Evolutionary conservation across 2,113 vertebrate species (phyloP).

Genomic region (Chroicocephalus ridibundus): DNA sequence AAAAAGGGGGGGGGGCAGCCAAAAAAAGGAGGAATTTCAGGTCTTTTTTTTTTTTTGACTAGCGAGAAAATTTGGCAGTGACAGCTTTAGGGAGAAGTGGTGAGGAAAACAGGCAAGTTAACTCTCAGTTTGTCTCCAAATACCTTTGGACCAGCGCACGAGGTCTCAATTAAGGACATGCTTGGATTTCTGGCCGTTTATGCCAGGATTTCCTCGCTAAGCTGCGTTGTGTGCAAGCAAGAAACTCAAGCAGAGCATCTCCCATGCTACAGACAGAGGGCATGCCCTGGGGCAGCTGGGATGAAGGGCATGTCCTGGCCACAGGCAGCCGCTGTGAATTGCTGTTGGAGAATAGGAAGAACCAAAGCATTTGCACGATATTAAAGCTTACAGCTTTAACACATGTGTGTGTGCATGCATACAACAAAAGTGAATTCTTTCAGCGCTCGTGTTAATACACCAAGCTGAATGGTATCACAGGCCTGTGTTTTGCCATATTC

Average conservation of each 20-base stretch:
- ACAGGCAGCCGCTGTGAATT: neutral
- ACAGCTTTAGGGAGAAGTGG: neutral
- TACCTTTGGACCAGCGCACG: neutral
- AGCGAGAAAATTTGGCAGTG: neutral
- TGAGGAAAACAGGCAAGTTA: neutral
- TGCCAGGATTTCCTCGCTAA: neutral
- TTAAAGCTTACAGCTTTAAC: neutral
- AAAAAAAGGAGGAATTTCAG: neutral
- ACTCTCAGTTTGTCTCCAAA: neutral
- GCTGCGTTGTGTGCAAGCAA: neutral
- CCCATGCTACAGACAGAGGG: rapidly evolving
- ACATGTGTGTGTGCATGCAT: rapidly evolving
- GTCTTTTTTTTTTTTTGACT: neutral
- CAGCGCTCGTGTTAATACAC: neutral
- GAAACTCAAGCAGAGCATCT: neutral
- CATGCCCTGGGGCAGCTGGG: neutral
- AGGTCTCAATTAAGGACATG: neutral
- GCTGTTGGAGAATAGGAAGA: neutral
- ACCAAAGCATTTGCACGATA: neutral
- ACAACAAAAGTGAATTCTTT: neutral
- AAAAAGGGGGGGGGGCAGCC: neutral
- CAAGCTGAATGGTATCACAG: neutral
- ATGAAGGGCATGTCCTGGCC: neutral
- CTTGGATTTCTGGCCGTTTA: neutral
- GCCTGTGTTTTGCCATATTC: neutral